Evolutionary conservation across 2,888 invertebrate species (phyloP).

Genomic region (Galeruca laticollis): DNA sequence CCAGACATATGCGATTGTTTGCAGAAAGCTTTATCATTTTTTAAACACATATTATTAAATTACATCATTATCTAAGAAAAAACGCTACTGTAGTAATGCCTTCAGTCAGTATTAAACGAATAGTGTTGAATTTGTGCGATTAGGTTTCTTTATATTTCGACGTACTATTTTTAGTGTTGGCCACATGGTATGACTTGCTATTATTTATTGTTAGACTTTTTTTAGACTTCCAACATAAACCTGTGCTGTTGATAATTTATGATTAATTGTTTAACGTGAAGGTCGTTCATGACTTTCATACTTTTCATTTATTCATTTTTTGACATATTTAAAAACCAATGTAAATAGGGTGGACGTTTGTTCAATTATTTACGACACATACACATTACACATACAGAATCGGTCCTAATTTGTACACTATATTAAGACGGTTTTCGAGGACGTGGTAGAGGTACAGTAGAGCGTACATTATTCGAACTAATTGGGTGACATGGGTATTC

Average conservation of each 20-base stretch:
- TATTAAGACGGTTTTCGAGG: too few relatives aligned
- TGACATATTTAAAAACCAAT: too few relatives aligned
- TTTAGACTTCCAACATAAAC: background rate
- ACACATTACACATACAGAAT: too few relatives aligned
- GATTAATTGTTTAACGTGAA: background rate
- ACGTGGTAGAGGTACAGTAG: too few relatives aligned
- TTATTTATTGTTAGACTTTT: conserved; percentile 17
- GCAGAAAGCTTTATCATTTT: conserved; percentile 41
- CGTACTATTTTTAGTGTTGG: conserved; percentile 17
- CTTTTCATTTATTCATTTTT: too few relatives aligned
- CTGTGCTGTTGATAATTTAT: background rate
- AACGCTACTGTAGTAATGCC: conserved; percentile 16
- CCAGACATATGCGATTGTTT: conserved; percentile 43
- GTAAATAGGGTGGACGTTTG: too few relatives aligned
- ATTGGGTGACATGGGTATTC: too few relatives aligned
- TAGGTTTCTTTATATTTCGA: conserved; percentile 3
- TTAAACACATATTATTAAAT: conserved; percentile 45
- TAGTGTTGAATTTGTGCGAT: conserved; percentile 1
- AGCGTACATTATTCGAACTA: too few relatives aligned
- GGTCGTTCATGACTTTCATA: too few relatives aligned
- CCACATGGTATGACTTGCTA: conserved; percentile 24
- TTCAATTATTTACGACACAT: too few relatives aligned
- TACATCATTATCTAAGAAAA: conserved; percentile 39
- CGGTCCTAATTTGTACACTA: too few relatives aligned
- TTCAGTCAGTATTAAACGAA: conserved; percentile 10